Conservation (phyloP, 2,113 vertebrate genomes). For the Colistium nudipinnis region DNA sequence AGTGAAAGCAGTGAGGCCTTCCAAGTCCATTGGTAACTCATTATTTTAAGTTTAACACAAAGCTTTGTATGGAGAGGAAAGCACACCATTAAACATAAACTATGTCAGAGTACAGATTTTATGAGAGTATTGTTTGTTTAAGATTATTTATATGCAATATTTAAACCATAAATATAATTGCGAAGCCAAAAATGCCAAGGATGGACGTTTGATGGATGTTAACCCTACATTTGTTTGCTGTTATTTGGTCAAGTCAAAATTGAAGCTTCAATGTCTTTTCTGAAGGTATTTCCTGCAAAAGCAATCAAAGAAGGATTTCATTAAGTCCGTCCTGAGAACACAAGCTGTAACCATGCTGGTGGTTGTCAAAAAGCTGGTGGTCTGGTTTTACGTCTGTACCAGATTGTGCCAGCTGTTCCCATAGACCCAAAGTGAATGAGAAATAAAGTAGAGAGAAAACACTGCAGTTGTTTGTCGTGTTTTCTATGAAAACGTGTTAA, state of each 20-base stretch:
- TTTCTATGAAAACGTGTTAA: slow-evolving; percentile 49
- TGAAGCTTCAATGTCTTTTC: slow-evolving; percentile 12
- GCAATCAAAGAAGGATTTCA: not conserved
- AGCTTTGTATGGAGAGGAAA: not conserved
- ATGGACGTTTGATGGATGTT: not conserved
- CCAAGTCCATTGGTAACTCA: not conserved
- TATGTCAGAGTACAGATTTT: slow-evolving; percentile 20
- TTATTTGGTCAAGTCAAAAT: slow-evolving; percentile 52
- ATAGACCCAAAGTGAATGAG: slow-evolving; percentile 38
- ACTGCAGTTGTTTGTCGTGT: slow-evolving; percentile 69
- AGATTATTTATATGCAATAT: slow-evolving; percentile 47
- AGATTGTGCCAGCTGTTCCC: slow-evolving; percentile 39
- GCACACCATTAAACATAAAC: not conserved
- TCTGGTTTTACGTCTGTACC: slow-evolving; percentile 39
- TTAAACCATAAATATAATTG: slow-evolving; percentile 18
- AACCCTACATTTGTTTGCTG: not conserved
- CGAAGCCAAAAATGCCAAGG: not conserved
- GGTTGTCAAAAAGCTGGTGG: slow-evolving; percentile 2
- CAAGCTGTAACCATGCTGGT: slow-evolving; percentile 41
- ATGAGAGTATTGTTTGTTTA: slow-evolving; percentile 2
- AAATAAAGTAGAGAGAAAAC: slow-evolving; percentile 76
- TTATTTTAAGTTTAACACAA: slow-evolving; percentile 13
- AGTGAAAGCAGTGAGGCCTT: not conserved
- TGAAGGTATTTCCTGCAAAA: slow-evolving; percentile 32
- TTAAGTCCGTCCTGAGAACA: slow-evolving; percentile 37